Conservation (phyloP, 2,113 vertebrate genomes). For the Trichechus manatus region DNA sequence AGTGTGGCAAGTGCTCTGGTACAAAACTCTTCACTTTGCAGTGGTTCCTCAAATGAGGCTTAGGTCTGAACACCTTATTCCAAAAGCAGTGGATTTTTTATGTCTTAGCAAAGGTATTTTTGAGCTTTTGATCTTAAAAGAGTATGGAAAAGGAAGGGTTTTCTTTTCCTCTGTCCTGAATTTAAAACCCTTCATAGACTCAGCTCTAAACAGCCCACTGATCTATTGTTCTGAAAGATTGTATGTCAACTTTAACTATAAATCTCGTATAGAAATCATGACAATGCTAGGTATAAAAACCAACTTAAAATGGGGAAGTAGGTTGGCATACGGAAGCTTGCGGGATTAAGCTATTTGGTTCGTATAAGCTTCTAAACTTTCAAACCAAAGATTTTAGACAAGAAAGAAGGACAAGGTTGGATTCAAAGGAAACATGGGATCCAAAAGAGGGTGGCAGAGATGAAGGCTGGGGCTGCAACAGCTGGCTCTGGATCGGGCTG, state of each 20-base stretch:
- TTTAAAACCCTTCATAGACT: constrained; percentile 62
- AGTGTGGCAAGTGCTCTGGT: constrained; percentile 66
- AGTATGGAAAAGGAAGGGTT: constrained; percentile 32
- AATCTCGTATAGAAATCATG: constrained; percentile 64
- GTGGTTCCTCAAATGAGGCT: constrained; percentile 79
- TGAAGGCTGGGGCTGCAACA: accelerated
- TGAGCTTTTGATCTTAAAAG: constrained; percentile 34
- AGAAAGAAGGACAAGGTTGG: neutral
- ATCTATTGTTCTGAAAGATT: constrained; percentile 71
- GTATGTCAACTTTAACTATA: constrained; percentile 65
- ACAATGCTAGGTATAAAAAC: neutral
- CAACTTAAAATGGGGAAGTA: neutral
- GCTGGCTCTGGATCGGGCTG: neutral
- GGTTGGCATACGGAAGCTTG: neutral
- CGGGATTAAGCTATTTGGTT: neutral
- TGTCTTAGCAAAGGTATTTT: constrained; percentile 53
- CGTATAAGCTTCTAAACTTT: neutral
- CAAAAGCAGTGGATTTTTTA: constrained; percentile 73
- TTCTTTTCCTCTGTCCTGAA: constrained; percentile 8
- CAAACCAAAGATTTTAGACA: neutral
- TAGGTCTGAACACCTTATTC: constrained; percentile 75
- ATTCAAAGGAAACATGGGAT: neutral
- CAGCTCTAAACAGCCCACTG: constrained; percentile 65
- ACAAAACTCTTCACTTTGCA: constrained; percentile 73
- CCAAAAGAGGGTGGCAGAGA: neutral